Evolutionary conservation across 2,113 vertebrate species (phyloP), one percentile per base, ranked within the genome.

Genomic region (Tautogolabrus adspersus): DNA sequence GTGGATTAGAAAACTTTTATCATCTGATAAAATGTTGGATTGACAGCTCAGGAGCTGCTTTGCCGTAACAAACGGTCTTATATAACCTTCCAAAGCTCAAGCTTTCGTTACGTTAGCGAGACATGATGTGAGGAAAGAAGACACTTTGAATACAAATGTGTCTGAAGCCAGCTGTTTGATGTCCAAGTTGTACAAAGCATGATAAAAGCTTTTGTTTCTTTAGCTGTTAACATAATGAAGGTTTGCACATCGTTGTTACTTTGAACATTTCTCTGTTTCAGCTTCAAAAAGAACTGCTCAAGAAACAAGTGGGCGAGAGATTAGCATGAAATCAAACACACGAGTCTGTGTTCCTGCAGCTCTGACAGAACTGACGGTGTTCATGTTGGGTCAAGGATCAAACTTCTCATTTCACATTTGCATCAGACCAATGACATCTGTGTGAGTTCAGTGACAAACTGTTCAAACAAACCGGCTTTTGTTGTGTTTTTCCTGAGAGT

Each of bases 1-100:
- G 62, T 22, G 62, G 66, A 64, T 55, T 65, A 2, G 72, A 62
- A 72, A 79, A 79, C n/a, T 60, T 78, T 52, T 63, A 23, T 58
- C 13, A 61, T 79, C 59, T 72, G 64, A 77, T 75, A 60, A 66
- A 57, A 51, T 22, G 16, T 64, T 60, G 72, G 75, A 82, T 8
- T 52, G 81, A 68, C 69, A 52, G 57, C 67, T 76, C 56, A 62
- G 21, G 49, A 65, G 57, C 61, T 42, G 44, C 54, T 44, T 12
- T 18, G 23, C 47, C 8, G 10, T 21, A 47, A 40, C 40, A 61
- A 72, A 67, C 0, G n/a, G 13, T 44, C 34, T 82, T 8, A 66
- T 55, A 22, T 21, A 58, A 59, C 19, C 69, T 22, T 18, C 13
- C 2, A 22, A 47, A 40, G 23, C 26, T 71, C n/a, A 54, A 46